Conservation (phyloP, 2,797 vertebrate species). For the Periparus ater region DNA sequence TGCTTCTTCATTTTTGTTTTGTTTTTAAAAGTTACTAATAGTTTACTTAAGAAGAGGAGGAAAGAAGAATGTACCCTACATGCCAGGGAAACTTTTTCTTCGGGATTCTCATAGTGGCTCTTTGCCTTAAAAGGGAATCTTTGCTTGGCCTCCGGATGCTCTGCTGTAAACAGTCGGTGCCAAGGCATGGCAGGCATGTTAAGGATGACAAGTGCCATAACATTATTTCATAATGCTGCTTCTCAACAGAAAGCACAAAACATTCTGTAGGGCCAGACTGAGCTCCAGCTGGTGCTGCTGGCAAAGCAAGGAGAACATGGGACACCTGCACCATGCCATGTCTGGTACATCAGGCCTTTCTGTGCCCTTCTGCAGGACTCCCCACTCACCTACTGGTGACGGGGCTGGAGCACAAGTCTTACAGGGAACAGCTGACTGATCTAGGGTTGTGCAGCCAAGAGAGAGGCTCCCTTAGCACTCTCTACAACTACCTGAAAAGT, state of each 20-base stretch:
- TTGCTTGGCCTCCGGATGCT: constrained; percentile 50
- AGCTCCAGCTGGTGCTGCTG: constrained; percentile 11
- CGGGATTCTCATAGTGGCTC: constrained; percentile 66
- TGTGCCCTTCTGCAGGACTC: neutral
- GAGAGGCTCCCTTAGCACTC: neutral
- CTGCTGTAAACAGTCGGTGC: constrained; percentile 33
- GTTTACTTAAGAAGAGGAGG: constrained; percentile 73
- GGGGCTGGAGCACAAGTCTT: neutral
- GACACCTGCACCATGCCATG: neutral
- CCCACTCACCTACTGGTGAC: no score
- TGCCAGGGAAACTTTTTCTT: constrained; percentile 72
- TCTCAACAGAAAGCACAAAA: constrained; percentile 33
- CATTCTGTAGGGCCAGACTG: neutral
- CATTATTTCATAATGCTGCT: constrained; percentile 35
- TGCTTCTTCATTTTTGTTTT: constrained; percentile 52
- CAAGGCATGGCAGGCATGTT: constrained; percentile 60
- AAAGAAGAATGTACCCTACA: constrained; percentile 67
- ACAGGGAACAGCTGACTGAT: neutral
- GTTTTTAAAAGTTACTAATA: constrained; percentile 68
- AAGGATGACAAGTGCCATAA: constrained; percentile 63
- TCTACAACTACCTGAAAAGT: neutral
- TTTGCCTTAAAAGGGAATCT: constrained; percentile 79
- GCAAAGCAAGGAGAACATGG: neutral
- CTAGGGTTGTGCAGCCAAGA: neutral
- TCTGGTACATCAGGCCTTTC: neutral